These are phyloP conservation scores for Cirrhinus mrigala DNA, from an alignment of 2,797 vertebrate genomes.

Conservation along the genomic window DNA sequence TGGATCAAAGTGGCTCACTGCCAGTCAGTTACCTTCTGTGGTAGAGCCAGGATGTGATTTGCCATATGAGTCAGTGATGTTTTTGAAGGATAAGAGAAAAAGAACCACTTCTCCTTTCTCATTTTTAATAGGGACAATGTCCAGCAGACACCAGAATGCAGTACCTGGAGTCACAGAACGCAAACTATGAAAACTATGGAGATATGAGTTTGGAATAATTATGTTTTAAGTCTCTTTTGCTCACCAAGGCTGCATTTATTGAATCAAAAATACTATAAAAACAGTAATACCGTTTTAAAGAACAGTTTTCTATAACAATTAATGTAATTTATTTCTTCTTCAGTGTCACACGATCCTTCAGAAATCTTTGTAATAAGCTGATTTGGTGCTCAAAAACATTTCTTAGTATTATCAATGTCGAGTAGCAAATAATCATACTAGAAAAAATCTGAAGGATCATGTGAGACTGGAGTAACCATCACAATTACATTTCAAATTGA, in stretches of 20 bases:
- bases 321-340: background rate
- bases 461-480: background rate
- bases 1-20: slow-evolving; percentile 5
- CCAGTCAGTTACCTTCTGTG: slow-evolving; percentile 79
- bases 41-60: slow-evolving; percentile 72
- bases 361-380: background rate
- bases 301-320: background rate
- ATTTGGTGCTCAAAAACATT: background rate
- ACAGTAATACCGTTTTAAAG: background rate
- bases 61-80: slow-evolving; percentile 86
- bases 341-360: background rate
- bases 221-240: background rate
- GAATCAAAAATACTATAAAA: background rate
- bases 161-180: slow-evolving; percentile 75
- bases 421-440: background rate
- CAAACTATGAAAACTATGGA: background rate
- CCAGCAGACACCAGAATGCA: slow-evolving; percentile 91
- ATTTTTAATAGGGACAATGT: slow-evolving; percentile 96
- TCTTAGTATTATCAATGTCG: background rate
- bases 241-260: background rate
- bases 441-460: background rate
- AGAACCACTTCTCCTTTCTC: slow-evolving; percentile 95
- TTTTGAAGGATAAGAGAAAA: slow-evolving; percentile 96
- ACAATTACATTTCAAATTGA: background rate
- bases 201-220: background rate